Conservation (phyloP, 1,140 invertebrate species). For the Caerostris darwini region DNA sequence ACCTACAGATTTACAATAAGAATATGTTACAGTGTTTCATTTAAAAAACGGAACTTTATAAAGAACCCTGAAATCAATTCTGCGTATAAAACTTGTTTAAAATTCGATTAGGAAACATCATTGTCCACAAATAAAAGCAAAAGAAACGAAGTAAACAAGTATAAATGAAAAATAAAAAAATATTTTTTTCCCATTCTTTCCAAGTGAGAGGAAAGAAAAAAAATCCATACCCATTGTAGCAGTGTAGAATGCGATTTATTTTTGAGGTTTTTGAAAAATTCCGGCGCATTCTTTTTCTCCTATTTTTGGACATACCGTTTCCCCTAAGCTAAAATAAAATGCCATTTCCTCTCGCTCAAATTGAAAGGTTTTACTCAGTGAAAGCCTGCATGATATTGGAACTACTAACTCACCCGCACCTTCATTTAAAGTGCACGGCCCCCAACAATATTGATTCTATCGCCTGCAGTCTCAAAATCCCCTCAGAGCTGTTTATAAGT, state of each 20-base stretch:
- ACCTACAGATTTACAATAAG: no score
- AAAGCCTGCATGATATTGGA: neutral
- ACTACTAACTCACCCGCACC: neutral
- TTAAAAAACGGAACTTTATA: neutral
- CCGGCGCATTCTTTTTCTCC: neutral
- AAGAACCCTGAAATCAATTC: neutral
- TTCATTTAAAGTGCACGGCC: slow-evolving; percentile 25
- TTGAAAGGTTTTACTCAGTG: slow-evolving; percentile 46
- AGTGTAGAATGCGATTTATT: neutral
- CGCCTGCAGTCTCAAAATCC: neutral
- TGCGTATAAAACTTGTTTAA: neutral
- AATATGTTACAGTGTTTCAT: neutral
- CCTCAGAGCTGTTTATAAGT: neutral
- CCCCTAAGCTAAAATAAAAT: slow-evolving; percentile 40
- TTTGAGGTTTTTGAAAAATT: slow-evolving; percentile 50
- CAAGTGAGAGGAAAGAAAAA: neutral
- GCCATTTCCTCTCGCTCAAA: slow-evolving; percentile 33
- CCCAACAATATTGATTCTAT: neutral
- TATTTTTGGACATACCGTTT: slow-evolving; percentile 13
- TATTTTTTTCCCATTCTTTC: neutral
- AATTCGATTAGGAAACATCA: slow-evolving; percentile 28
- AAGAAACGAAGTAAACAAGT: slow-evolving; percentile 31
- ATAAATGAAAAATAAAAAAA: neutral
- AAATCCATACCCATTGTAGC: slow-evolving; percentile 16
- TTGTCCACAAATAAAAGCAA: slow-evolving; percentile 41